Evolutionary conservation across 1,140 invertebrate species (phyloP).

Genomic region (Lordiphosa clarofinis): DNA sequence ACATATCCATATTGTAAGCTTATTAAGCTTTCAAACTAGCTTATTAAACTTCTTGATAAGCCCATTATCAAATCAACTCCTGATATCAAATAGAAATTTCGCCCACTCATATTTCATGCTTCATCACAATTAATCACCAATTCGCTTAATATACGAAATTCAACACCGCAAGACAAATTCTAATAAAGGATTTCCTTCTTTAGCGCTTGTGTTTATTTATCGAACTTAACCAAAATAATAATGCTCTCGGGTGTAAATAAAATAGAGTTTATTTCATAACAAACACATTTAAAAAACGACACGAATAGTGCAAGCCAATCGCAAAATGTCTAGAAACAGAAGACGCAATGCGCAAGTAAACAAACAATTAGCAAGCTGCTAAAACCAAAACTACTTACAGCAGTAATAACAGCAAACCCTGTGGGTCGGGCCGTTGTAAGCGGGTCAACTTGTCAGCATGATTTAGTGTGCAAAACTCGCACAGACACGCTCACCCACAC

Average conservation of each 20-base stretch:
- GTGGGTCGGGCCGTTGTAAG: conserved; percentile 43
- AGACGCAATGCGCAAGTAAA: conserved; percentile 63
- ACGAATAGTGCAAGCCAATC: conserved; percentile 8
- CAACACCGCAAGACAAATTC: conserved; percentile 18
- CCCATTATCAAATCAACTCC: too few relatives aligned
- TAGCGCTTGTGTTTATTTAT: conserved; percentile 38
- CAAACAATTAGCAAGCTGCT: conserved; percentile 63
- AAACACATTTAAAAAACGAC: conserved; percentile 23
- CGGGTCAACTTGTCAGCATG: conserved; percentile 73
- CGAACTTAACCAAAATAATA: conserved; percentile 27
- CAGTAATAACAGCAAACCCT: conserved; percentile 20
- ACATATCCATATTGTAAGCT: too few relatives aligned
- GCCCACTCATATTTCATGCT: background rate
- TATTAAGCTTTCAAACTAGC: too few relatives aligned
- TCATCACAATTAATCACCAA: background rate
- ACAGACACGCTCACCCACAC: conserved; percentile 13
- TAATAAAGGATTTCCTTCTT: conserved; percentile 8
- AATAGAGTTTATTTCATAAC: conserved; percentile 28
- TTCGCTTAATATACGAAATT: conserved; percentile 14
- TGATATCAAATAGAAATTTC: too few relatives aligned
- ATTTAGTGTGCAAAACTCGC: conserved; percentile 53
- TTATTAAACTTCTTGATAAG: too few relatives aligned
- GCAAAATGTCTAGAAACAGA: conserved; percentile 43
- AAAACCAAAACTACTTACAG: conserved; percentile 18
- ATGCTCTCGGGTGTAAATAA: conserved; percentile 27